Evolutionary conservation across 2,888 invertebrate genomes (phyloP).

Genomic region (Sminthurinus aureus): DNA sequence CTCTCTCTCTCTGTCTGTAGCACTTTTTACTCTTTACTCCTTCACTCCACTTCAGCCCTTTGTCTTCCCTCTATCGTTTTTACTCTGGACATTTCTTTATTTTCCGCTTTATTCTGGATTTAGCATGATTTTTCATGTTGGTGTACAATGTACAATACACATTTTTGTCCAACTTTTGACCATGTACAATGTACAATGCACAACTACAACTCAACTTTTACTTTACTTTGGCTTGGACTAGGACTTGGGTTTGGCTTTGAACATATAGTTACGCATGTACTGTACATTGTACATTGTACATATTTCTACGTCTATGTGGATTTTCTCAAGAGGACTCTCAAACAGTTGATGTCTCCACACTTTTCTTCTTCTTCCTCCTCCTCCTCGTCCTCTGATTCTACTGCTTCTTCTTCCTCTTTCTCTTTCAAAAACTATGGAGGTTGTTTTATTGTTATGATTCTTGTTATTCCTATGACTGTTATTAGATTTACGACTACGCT

Average conservation of each 20-base stretch:
- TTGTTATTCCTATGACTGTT: no score
- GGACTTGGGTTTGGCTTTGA: no score
- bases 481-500: no score
- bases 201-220: not conserved
- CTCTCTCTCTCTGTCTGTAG: not conserved
- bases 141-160: no score
- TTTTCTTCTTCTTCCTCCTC: not conserved
- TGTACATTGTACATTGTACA: no score
- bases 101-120: slow-evolving; percentile 13
- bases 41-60: not conserved
- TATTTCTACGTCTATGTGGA: no score
- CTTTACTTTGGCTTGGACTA: not conserved
- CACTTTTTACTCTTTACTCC: not conserved
- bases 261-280: no score
- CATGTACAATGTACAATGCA: no score
- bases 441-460: no score
- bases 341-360: no score
- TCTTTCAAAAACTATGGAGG: no score
- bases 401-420: not conserved
- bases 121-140: slow-evolving; percentile 14
- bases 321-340: no score
- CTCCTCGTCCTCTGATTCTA: not conserved
- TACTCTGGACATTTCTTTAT: not conserved
- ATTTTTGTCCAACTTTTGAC: not conserved
- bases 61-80: not conserved